Conservation (phyloP, 2,888 invertebrate species). For the Lithophane leautieri region DNA sequence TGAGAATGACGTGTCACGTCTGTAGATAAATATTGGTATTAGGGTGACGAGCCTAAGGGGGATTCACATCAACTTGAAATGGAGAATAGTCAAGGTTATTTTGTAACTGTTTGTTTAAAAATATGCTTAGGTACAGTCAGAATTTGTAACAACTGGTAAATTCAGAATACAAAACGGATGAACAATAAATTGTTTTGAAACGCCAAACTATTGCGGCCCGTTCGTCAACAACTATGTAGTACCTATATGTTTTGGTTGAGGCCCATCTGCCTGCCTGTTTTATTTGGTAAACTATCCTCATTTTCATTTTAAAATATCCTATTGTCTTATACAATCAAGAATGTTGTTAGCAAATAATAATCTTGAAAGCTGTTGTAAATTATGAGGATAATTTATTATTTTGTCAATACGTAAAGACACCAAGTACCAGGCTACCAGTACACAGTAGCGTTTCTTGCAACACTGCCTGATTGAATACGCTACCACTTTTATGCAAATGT, state of each 20-base stretch:
- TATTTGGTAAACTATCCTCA: too few relatives aligned
- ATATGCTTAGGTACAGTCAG: too few relatives aligned
- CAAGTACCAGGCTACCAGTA: constrained; percentile 22
- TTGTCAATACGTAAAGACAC: background rate
- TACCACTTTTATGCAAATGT: constrained; percentile 43
- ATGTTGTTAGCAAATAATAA: background rate
- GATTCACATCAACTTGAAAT: constrained; percentile 22
- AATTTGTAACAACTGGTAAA: too few relatives aligned
- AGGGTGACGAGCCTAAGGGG: constrained; percentile 37
- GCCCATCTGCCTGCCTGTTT: too few relatives aligned
- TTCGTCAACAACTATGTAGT: too few relatives aligned
- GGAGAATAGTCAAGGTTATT: constrained; percentile 11
- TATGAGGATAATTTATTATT: background rate
- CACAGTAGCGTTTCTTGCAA: constrained; percentile 14
- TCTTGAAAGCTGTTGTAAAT: background rate
- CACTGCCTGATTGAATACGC: constrained; percentile 17
- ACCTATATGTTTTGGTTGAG: too few relatives aligned
- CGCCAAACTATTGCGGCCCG: too few relatives aligned
- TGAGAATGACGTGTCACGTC: constrained; percentile 68
- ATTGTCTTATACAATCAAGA: too few relatives aligned
- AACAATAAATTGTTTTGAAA: too few relatives aligned
- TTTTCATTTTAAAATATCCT: too few relatives aligned
- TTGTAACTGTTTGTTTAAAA: too few relatives aligned
- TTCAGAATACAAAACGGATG: too few relatives aligned
- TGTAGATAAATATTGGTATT: constrained; percentile 66